Conservation (phyloP, 2,113 vertebrate genomes). For the Deroptyus accipitrinus region DNA sequence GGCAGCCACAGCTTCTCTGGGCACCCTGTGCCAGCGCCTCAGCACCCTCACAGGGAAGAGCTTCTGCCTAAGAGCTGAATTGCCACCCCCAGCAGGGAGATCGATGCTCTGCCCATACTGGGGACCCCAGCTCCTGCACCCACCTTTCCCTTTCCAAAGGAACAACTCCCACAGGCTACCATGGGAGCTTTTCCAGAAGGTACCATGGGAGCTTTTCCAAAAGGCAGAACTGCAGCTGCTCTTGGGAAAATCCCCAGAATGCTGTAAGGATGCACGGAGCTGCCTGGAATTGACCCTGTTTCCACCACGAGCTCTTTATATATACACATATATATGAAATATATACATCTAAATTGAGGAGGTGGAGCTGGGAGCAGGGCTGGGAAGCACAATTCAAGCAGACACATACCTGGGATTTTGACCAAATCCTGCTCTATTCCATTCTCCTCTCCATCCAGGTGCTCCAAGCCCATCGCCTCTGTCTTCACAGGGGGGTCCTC, state of each 20-base stretch:
- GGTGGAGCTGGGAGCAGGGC: not conserved
- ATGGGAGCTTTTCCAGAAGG: fast-evolving
- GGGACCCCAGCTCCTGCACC: not conserved
- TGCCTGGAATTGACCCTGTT: not conserved
- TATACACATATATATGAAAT: not conserved
- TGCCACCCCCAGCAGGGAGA: fast-evolving
- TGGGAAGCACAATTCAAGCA: not conserved
- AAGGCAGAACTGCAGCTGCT: not conserved
- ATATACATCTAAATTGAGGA: not conserved
- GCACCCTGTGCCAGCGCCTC: not conserved
- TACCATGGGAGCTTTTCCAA: not conserved
- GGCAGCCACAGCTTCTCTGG: not conserved
- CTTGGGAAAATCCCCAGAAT: not conserved
- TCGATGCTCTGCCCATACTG: not conserved
- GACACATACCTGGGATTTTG: slow-evolving; percentile 72
- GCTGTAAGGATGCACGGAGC: not conserved
- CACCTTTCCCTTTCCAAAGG: not conserved
- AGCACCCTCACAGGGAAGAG: not conserved
- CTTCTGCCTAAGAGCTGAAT: not conserved
- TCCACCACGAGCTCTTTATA: not conserved
- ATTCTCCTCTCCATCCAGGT: slow-evolving; percentile 4
- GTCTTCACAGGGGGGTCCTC: slow-evolving; percentile 60
- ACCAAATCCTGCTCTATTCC: slow-evolving; percentile 32
- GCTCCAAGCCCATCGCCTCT: slow-evolving; percentile 55
- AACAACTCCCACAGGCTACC: not conserved